Evolutionary conservation across 2,888 invertebrate genomes (phyloP).

Genomic region (Chaetoderma sp.): DNA sequence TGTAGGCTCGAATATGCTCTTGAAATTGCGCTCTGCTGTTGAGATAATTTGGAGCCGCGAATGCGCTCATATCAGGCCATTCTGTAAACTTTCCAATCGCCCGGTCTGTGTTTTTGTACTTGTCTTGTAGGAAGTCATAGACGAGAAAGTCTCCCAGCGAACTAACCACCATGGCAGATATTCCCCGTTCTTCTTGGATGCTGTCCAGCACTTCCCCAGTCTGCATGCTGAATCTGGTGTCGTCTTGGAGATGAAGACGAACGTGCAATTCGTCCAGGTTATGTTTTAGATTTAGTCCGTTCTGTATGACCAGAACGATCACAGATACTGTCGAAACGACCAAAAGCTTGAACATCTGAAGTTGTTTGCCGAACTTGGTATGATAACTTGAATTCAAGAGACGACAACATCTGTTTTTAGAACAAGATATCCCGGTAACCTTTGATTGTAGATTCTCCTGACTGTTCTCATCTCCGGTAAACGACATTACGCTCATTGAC

Average conservation of each 20-base stretch:
- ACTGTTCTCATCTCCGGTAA: too few relatives aligned
- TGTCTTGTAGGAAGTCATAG: slow-evolving; percentile 11
- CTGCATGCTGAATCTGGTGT: slow-evolving; percentile 44
- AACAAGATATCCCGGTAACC: too few relatives aligned
- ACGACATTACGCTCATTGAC: too few relatives aligned
- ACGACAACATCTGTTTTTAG: too few relatives aligned
- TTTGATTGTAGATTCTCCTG: too few relatives aligned
- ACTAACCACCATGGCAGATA: slow-evolving; percentile 46
- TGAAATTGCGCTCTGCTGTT: neutral
- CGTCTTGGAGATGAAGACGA: slow-evolving; percentile 3
- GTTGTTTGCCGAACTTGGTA: neutral
- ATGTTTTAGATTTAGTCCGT: neutral
- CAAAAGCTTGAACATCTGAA: neutral
- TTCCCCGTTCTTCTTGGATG: slow-evolving; percentile 51
- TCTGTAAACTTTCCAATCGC: slow-evolving; percentile 22
- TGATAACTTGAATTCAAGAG: too few relatives aligned
- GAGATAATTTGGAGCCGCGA: neutral
- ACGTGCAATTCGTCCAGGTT: too few relatives aligned
- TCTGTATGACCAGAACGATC: neutral
- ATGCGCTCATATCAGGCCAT: slow-evolving; percentile 24
- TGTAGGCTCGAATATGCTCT: neutral
- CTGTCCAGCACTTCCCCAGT: slow-evolving; percentile 44
- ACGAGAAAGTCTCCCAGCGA: slow-evolving; percentile 33
- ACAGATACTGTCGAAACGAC: neutral
- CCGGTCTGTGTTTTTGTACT: slow-evolving; percentile 31